These are phyloP conservation scores for Morpho helenor DNA, from an alignment of 2,888 invertebrate species.

Conservation along the genomic window DNA sequence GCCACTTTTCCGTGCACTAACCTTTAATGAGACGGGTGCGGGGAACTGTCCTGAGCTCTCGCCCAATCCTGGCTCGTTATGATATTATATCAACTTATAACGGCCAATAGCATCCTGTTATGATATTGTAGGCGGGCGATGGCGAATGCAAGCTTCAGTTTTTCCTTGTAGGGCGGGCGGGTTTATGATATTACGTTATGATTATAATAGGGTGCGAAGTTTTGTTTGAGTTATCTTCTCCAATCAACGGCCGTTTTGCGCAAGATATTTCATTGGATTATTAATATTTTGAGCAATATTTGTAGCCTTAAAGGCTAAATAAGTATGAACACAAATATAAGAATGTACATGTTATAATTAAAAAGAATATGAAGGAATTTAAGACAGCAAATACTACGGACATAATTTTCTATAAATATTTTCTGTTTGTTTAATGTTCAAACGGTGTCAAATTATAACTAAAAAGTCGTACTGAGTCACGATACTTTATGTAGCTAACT, in stretches of 20 bases:
- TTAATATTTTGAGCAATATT: constrained; percentile 3
- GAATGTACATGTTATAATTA: no score
- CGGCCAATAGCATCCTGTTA: constrained; percentile 76
- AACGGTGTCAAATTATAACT: no score
- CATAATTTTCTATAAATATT: no score
- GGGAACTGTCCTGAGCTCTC: constrained; percentile 55
- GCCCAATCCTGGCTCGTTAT: constrained; percentile 79
- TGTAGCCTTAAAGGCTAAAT: no score
- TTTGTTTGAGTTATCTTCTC: constrained; percentile 31
- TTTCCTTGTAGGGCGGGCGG: constrained; percentile 73
- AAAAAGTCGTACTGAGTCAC: no score
- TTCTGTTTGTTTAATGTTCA: no score
- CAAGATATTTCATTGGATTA: constrained; percentile 16
- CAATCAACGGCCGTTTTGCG: constrained; percentile 30
- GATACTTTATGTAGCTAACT: no score
- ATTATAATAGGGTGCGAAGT: constrained; percentile 61
- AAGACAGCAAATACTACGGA: no score
- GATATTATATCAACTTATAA: constrained; percentile 81
- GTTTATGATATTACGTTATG: constrained; percentile 73
- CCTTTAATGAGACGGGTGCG: constrained; percentile 59
- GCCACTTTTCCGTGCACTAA: constrained; percentile 60
- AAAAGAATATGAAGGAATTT: no score
- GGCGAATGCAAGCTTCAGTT: constrained; percentile 50
- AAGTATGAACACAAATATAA: constrained; percentile 1
- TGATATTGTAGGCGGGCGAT: constrained; percentile 77